Conservation (phyloP, 2,113 vertebrate genomes). For the Odontophorus gujanensis region DNA sequence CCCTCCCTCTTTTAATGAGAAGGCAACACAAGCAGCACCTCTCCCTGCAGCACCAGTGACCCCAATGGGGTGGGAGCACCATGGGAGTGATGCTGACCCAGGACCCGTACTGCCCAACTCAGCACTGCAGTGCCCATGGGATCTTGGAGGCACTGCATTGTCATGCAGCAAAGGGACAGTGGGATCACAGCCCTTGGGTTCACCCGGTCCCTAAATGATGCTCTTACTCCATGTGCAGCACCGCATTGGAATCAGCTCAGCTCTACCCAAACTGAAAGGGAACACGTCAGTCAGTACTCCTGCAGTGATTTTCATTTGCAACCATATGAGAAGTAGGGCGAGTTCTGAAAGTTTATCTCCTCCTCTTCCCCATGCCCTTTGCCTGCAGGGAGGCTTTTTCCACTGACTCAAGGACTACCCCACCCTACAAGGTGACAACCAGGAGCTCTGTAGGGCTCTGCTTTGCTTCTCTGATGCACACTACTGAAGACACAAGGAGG, state of each 20-base stretch:
- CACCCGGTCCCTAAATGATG: neutral
- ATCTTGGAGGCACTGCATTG: neutral
- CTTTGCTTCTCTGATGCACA: neutral
- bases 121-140: neutral
- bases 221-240: accelerated
- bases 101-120: accelerated
- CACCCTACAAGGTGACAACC: neutral
- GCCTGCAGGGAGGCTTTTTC: neutral
- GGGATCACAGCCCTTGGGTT: neutral
- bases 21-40: neutral
- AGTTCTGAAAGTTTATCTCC: neutral
- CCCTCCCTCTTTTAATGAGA: neutral
- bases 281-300: accelerated
- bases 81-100: neutral
- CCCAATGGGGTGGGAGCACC: neutral
- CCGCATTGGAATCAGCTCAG: neutral
- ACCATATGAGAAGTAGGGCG: accelerated
- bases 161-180: accelerated
- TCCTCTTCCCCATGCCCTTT: neutral
- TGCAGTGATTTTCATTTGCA: neutral
- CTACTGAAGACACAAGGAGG: neutral
- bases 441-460: accelerated
- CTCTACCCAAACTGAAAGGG: neutral
- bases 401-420: neutral
- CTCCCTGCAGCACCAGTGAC: neutral